Evolutionary conservation across 1,140 invertebrate genomes (phyloP).

Genomic region (Rhopalosiphum maidis): DNA sequence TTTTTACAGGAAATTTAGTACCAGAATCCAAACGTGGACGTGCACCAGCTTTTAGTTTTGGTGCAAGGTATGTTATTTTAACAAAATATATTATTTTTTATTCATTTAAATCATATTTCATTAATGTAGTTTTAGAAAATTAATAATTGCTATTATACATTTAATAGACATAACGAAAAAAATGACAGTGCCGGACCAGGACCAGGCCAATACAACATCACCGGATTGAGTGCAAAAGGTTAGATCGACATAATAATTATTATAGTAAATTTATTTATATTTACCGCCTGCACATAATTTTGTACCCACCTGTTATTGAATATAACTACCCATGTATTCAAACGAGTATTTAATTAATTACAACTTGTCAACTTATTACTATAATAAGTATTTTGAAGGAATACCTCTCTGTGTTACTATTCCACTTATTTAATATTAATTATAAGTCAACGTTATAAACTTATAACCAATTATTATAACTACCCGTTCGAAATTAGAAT

Average conservation of each 20-base stretch:
- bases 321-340: neutral
- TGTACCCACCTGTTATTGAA: neutral
- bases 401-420: neutral
- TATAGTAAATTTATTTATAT: neutral
- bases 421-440: too few species aligned
- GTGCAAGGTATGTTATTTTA: slow-evolving; percentile 68
- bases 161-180: slow-evolving; percentile 65
- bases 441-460: too few species aligned
- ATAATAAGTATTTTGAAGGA: neutral
- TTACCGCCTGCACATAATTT: neutral
- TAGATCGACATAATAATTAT: slow-evolving; percentile 60
- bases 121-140: neutral
- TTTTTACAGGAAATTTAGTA: slow-evolving; percentile 72
- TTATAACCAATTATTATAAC: neutral
- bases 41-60: slow-evolving; percentile 81
- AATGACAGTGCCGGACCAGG: slow-evolving; percentile 75
- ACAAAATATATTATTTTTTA: neutral
- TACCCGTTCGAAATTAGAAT: neutral
- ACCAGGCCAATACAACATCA: slow-evolving; percentile 85
- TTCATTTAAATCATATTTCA: neutral
- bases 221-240: slow-evolving; percentile 82
- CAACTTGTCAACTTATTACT: too few species aligned
- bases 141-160: neutral
- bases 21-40: slow-evolving; percentile 76
- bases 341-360: too few species aligned